phyloP scores from a whole-genome alignment of 2,888 invertebrate genomes.

The Corythucha ciliata region DNA sequence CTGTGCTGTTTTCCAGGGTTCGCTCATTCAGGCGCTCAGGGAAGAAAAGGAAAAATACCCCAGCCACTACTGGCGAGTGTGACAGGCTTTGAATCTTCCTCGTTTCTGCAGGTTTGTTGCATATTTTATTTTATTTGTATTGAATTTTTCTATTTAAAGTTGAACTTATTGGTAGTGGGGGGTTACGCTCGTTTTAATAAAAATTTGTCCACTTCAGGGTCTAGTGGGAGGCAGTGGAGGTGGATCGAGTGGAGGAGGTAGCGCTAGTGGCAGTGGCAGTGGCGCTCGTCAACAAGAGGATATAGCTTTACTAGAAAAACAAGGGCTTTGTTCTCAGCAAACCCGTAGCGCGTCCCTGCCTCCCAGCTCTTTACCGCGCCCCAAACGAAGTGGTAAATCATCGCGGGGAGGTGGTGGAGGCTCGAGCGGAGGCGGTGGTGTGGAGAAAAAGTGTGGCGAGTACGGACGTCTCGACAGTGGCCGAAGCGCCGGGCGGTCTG shows the following conservation, averaged over 20 bases:
- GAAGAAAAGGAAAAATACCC: conserved; percentile 67
- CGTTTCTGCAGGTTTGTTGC: conserved; percentile 39
- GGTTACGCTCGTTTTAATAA: too few species aligned
- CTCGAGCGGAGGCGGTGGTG: conserved; percentile 24
- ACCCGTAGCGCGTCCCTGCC: conserved; percentile 52
- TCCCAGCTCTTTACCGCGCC: conserved; percentile 62
- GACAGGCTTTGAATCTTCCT: conserved; percentile 39
- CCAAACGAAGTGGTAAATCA: conserved; percentile 45
- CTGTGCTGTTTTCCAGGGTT: conserved; percentile 79
- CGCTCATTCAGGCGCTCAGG: conserved; percentile 64
- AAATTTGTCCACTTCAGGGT: conserved; percentile 38
- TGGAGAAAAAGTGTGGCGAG: conserved; percentile 45
- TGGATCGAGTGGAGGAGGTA: conserved; percentile 7
- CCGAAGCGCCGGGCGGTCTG: conserved; percentile 9
- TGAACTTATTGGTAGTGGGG: too few species aligned
- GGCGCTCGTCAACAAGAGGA: conserved; percentile 50
- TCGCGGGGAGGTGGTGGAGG: conserved; percentile 29
- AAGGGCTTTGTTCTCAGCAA: conserved; percentile 65
- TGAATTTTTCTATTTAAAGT: too few species aligned
- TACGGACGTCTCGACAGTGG: conserved; percentile 49
- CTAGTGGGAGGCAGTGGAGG: conserved; percentile 18
- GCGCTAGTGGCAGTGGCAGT: conserved; percentile 39
- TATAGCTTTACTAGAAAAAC: conserved; percentile 64
- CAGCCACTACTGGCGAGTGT: conserved; percentile 63
- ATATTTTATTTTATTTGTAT: neutral